phyloP scores from a whole-genome alignment of 2,113 vertebrate genomes.

The Brachyistius frenatus region DNA sequence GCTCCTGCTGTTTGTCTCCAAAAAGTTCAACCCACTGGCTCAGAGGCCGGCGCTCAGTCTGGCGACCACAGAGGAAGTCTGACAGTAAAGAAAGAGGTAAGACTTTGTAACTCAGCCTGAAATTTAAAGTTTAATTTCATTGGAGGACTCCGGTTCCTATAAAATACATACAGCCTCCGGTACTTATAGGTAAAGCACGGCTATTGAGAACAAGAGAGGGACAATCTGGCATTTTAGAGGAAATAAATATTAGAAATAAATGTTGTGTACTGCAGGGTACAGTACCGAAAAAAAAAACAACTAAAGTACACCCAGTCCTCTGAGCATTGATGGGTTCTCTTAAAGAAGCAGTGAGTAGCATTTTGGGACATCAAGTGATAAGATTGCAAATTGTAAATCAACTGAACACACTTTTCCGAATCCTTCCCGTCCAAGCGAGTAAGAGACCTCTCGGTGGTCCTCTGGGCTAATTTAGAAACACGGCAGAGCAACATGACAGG shows the following conservation, averaged over 20 bases:
- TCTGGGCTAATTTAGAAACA: too few relatives aligned
- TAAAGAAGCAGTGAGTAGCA: too few relatives aligned
- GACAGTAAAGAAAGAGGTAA: not conserved
- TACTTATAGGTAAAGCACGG: not conserved
- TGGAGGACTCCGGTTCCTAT: not conserved
- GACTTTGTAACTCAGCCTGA: not conserved
- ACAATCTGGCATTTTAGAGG: too few relatives aligned
- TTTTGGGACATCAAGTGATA: too few relatives aligned
- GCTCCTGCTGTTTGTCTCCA: constrained; percentile 34
- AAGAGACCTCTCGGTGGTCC: too few relatives aligned
- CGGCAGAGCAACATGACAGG: too few relatives aligned
- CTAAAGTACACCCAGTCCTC: too few relatives aligned
- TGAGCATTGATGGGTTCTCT: too few relatives aligned
- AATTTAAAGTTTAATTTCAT: not conserved
- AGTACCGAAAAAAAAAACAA: not conserved
- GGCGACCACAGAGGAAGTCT: constrained; percentile 1
- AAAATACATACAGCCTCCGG: not conserved
- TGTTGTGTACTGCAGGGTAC: not conserved
- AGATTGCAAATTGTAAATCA: too few relatives aligned
- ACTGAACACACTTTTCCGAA: too few relatives aligned
- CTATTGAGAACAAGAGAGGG: not conserved
- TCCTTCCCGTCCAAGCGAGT: too few relatives aligned
- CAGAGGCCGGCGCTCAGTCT: constrained; percentile 26
- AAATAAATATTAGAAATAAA: not conserved
- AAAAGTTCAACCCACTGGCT: constrained; percentile 34